These are phyloP conservation scores for Lepisosteus osseus DNA, from an alignment of 2,113 vertebrate genomes.

Conservation along the genomic window DNA sequence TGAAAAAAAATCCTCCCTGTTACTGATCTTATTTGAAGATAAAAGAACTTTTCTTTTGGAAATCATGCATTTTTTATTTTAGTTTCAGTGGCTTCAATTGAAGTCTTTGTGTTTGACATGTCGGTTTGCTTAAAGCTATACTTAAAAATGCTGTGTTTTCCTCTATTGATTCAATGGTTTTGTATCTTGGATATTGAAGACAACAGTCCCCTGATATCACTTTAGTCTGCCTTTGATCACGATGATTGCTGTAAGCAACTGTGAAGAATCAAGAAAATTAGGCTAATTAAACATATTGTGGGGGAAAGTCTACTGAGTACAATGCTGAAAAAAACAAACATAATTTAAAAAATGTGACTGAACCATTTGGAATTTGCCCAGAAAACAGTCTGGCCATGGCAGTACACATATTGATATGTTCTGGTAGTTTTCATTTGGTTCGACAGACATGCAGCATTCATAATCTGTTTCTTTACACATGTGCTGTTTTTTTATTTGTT, in stretches of 20 bases:
- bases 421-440: too few relatives aligned
- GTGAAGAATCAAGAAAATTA: conserved; percentile 53
- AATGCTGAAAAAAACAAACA: conserved; percentile 42
- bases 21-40: conserved; percentile 69
- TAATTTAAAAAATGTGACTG: conserved; percentile 25
- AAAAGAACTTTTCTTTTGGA: conserved; percentile 55
- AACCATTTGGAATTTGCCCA: conserved; percentile 6
- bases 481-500: too few relatives aligned
- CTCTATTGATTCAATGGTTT: conserved; percentile 69
- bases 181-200: conserved; percentile 59
- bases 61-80: conserved; percentile 75
- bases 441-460: too few relatives aligned
- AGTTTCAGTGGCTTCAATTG: conserved; percentile 58
- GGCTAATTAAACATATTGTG: conserved; percentile 47
- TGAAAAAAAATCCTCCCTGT: conserved; percentile 58
- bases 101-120: conserved; percentile 65
- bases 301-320: conserved; percentile 37
- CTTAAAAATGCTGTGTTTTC: conserved; percentile 69
- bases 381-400: too few relatives aligned
- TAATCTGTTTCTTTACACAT: too few relatives aligned
- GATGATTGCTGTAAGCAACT: conserved; percentile 54
- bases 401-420: too few relatives aligned
- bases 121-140: conserved; percentile 72
- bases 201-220: conserved; percentile 59
- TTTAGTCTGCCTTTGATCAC: conserved; percentile 65